Evolutionary conservation across 2,113 vertebrate species (phyloP).

Genomic region (Oreotragus oreotragus): DNA sequence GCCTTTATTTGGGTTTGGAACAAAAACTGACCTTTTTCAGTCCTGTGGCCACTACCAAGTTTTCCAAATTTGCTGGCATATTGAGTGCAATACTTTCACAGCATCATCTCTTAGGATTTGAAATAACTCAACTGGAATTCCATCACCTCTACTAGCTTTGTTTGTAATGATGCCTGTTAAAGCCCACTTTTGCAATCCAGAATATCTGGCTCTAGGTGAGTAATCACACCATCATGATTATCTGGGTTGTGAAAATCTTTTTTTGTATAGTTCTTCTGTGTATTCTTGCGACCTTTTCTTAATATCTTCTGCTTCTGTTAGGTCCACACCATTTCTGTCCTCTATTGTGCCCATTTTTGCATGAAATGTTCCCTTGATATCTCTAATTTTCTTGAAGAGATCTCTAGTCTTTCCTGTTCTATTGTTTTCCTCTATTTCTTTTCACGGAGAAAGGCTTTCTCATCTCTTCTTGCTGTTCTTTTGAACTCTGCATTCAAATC

Average conservation of each 20-base stretch:
- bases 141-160: background rate
- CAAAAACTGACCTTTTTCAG: background rate
- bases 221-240: background rate
- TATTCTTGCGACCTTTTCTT: background rate
- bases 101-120: background rate
- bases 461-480: background rate
- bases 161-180: background rate
- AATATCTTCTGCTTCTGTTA: background rate
- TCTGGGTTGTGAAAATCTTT: background rate
- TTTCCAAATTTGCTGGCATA: background rate
- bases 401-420: background rate
- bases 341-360: background rate
- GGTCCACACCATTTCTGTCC: background rate
- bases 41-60: background rate
- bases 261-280: background rate
- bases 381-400: background rate
- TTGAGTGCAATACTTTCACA: background rate
- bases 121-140: background rate
- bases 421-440: background rate
- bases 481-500: background rate
- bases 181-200: background rate
- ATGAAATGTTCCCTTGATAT: background rate
- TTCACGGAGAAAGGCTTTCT: background rate
- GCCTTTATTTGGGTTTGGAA: too few relatives aligned
- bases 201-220: background rate